Percentiles rank a stretch among this genome's conserved stretches.
Evolutionary conservation across 2,888 invertebrate genomes (phyloP).

Genomic region (Protodeltote pygarga): DNA sequence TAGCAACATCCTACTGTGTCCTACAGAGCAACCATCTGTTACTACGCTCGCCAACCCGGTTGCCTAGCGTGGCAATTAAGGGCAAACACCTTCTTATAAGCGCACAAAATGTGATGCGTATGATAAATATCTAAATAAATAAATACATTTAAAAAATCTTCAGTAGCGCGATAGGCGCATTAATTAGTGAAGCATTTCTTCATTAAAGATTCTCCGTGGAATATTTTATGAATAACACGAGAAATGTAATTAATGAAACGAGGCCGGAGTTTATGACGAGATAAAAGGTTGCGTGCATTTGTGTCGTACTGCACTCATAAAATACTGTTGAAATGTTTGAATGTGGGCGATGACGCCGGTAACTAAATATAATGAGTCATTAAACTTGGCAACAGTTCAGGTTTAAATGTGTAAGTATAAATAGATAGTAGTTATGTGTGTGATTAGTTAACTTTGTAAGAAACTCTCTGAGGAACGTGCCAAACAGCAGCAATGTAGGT

Average conservation of each 20-base stretch:
- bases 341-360: not conserved
- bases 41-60: too few relatives aligned
- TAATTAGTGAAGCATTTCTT: slow-evolving; percentile 35
- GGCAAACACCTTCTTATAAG: too few relatives aligned
- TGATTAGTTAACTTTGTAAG: too few relatives aligned
- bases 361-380: slow-evolving; percentile 4
- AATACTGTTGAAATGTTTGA: slow-evolving; percentile 5
- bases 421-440: slow-evolving; percentile 3
- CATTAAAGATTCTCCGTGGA: slow-evolving; percentile 6
- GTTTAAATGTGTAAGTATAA: slow-evolving; percentile 6
- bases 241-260: slow-evolving; percentile 11
- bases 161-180: too few relatives aligned
- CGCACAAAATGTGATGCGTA: too few relatives aligned
- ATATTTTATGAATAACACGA: slow-evolving; percentile 24
- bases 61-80: too few relatives aligned
- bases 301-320: slow-evolving; percentile 13
- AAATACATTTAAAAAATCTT: too few relatives aligned
- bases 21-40: too few relatives aligned
- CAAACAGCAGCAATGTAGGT: too few relatives aligned
- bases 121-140: too few relatives aligned
- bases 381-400: slow-evolving; percentile 27
- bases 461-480: too few relatives aligned
- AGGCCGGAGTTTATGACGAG: not conserved
- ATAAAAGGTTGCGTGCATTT: slow-evolving; percentile 9
- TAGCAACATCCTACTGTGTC: too few relatives aligned